A percentile compares a stretch with the other conserved stretches of the same genome.
phyloP scores from a whole-genome alignment of 2,113 vertebrate species.

The Ia io region DNA sequence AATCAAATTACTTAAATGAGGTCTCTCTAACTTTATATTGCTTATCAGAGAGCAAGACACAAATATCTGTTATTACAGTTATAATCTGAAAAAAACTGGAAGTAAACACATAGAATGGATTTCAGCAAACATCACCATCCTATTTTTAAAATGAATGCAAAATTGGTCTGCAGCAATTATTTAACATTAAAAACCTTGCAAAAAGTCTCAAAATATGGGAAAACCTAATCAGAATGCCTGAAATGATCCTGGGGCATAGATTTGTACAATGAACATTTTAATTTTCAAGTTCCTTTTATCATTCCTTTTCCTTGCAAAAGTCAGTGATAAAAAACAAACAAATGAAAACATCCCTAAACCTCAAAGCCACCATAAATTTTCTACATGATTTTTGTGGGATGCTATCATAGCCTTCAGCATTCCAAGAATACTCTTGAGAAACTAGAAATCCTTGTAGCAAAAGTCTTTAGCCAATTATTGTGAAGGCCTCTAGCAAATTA shows the following conservation, averaged over 20 bases:
- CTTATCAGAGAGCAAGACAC: neutral
- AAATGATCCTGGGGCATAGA: neutral
- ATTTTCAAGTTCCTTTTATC: neutral
- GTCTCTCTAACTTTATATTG: neutral
- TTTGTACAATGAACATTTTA: neutral
- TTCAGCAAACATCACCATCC: neutral
- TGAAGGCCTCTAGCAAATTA: slow-evolving; percentile 1
- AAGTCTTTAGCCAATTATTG: neutral
- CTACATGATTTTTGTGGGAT: neutral
- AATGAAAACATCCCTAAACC: neutral
- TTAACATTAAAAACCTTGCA: neutral
- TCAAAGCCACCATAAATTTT: neutral
- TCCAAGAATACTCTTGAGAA: neutral
- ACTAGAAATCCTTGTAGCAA: neutral
- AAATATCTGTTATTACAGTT: neutral
- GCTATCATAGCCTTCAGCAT: neutral
- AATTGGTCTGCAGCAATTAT: neutral
- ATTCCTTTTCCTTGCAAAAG: neutral
- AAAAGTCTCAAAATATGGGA: neutral
- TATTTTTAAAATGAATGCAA: neutral
- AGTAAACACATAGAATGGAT: neutral
- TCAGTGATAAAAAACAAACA: neutral
- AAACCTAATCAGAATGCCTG: neutral
- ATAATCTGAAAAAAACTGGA: neutral
- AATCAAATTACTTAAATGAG: slow-evolving; percentile 7